These are phyloP conservation scores for Bedellia somnulentella DNA, from an alignment of 2,888 invertebrate genomes.

Conservation along the genomic window DNA sequence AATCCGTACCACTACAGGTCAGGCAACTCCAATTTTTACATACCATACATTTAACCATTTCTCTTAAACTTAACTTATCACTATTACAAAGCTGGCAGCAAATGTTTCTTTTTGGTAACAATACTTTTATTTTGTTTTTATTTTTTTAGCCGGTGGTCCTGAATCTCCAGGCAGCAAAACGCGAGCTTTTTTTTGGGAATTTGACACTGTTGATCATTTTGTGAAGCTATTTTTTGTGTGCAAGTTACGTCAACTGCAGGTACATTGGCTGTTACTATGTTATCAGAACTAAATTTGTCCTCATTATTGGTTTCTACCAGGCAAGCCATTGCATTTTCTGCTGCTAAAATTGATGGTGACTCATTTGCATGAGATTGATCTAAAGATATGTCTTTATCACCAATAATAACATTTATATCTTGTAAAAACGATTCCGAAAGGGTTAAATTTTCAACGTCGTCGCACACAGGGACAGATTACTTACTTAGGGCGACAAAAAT, in stretches of 20 bases:
- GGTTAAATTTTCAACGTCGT: too few species aligned
- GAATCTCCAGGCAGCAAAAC: neutral
- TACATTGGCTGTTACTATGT: too few species aligned
- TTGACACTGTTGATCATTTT: neutral
- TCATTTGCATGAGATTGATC: too few species aligned
- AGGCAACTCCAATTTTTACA: neutral
- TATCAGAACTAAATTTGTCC: too few species aligned
- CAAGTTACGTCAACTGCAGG: neutral
- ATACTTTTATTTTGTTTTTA: neutral
- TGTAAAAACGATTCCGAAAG: too few species aligned
- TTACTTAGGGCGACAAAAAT: too few species aligned
- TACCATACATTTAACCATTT: neutral
- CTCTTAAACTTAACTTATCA: neutral
- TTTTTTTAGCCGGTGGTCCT: neutral
- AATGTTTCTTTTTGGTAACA: neutral
- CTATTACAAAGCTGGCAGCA: neutral
- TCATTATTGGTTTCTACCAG: too few species aligned
- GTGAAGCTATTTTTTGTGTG: neutral
- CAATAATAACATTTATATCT: too few species aligned
- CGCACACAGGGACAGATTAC: too few species aligned
- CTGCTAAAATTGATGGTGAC: too few species aligned
- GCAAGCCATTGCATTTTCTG: too few species aligned
- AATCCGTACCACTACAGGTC: neutral
- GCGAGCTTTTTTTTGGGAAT: neutral
- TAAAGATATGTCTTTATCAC: too few species aligned